These are phyloP conservation scores for Napeogenes sylphis DNA, from an alignment of 2,888 invertebrate genomes.

Conservation along the genomic window DNA sequence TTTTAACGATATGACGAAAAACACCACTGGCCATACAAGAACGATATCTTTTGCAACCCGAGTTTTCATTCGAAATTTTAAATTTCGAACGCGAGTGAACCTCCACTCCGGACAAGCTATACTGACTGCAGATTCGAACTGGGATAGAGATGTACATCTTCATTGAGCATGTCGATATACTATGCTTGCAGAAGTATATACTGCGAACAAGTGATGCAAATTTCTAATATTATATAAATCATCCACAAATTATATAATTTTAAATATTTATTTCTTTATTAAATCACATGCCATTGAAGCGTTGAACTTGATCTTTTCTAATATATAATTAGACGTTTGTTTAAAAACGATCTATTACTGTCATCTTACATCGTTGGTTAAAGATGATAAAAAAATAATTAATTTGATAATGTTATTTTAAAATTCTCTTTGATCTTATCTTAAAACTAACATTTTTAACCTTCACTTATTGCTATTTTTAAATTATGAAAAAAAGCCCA, in stretches of 20 bases:
- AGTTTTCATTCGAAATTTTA: slow-evolving; percentile 37
- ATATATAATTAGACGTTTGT: not conserved
- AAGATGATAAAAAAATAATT: too few species aligned
- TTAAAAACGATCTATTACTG: slow-evolving; percentile 1
- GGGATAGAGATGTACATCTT: slow-evolving; percentile 47
- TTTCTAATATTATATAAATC: not conserved
- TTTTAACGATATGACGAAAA: slow-evolving; percentile 20
- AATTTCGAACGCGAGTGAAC: slow-evolving; percentile 49
- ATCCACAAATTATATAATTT: not conserved
- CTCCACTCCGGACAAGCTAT: slow-evolving; percentile 52
- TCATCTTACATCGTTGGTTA: not conserved
- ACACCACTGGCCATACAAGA: slow-evolving; percentile 32
- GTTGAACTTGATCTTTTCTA: not conserved
- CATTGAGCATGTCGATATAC: slow-evolving; percentile 19
- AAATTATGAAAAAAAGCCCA: too few species aligned
- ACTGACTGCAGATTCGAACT: slow-evolving; percentile 55
- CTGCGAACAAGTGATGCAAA: slow-evolving; percentile 4
- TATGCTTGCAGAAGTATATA: slow-evolving; percentile 42
- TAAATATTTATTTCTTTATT: not conserved
- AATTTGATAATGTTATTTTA: too few species aligned
- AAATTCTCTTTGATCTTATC: too few species aligned
- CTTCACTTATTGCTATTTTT: too few species aligned
- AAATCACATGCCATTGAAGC: not conserved
- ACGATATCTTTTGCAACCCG: slow-evolving; percentile 25
- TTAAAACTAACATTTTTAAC: too few species aligned